These are phyloP conservation scores for Elaphurus davidianus DNA, from an alignment of 2,113 vertebrate species.

Conservation along the genomic window DNA sequence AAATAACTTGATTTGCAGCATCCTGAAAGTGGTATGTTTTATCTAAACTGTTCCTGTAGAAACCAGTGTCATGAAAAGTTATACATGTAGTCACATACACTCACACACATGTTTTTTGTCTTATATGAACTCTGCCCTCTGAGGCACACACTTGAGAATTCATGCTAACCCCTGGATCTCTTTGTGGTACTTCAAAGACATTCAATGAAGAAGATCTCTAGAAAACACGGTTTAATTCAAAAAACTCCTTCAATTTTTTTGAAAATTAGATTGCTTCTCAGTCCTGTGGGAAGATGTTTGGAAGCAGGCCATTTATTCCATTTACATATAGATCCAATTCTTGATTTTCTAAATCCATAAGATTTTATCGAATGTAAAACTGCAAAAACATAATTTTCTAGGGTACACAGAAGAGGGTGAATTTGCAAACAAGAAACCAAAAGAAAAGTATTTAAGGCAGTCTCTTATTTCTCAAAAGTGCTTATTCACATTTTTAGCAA, in stretches of 20 bases:
- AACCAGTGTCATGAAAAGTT: not conserved
- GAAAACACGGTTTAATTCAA: not conserved
- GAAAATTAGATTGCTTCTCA: not conserved
- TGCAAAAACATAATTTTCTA: not conserved
- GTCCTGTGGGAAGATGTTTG: not conserved
- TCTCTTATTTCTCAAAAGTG: not conserved
- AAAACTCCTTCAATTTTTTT: not conserved
- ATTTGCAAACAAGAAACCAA: slow-evolving; percentile 22
- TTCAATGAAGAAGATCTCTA: not conserved
- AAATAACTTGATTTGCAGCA: not conserved
- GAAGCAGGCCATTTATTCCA: not conserved
- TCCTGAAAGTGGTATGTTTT: not conserved
- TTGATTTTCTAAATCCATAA: slow-evolving; percentile 14
- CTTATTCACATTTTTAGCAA: slow-evolving; percentile 35
- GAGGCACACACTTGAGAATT: not conserved
- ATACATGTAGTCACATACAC: not conserved
- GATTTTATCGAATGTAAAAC: not conserved
- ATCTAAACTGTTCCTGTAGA: not conserved
- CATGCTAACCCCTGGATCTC: not conserved
- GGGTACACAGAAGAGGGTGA: not conserved
- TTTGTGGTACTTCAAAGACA: not conserved
- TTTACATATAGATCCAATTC: not conserved
- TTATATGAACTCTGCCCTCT: not conserved
- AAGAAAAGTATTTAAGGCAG: not conserved
- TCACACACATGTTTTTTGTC: not conserved